Evolutionary conservation across 1,140 invertebrate species (phyloP), one percentile per base, ranked within the genome.

Genomic region (Trichoplusia ni): DNA sequence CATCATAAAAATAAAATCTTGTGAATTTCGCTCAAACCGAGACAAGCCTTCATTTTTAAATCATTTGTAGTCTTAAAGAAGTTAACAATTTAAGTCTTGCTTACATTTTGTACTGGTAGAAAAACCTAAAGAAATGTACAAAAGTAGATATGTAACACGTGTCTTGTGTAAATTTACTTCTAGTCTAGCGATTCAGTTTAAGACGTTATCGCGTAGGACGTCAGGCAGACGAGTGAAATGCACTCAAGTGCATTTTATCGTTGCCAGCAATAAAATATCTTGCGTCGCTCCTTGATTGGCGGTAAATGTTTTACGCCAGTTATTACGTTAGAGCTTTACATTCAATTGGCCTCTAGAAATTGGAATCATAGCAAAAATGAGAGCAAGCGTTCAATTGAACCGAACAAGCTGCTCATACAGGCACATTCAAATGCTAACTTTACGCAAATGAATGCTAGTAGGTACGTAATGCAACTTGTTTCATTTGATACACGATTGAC

Each of bases 221-320:
- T 38, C 35, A 54, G 19, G 23, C 2, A 21, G 9, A 54, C 19
- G 18, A n/a, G 35, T 8, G 11, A 38, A 25, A 19, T 54, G 35
- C 35, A 25, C 51, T 54, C 21, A 40, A 40, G 11, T 27, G 35
- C 18, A 38, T 54, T 54, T 54, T 54, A 54, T 54, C 21, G 35
- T 19, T 25, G 14, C 11, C 7, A 23, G 51, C 25, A 40, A 40
- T 38, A 38, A 54, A 38, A 35, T 49, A 49, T 31, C 33, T 37
- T 8, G 4, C 11, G 7, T 25, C 19, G 6, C 31, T 38, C 14
- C 19, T 16, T 54, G 19, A 25, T 54, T 21, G 35, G 31, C 19
- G 38, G 7, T 49, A 25, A 54, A 54, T 35, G 35, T 38, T 54
- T 9, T 23, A 38, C 11, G n/a, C 8, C 7, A 33, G 9, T 35